Evolutionary conservation across 2,797 vertebrate species (phyloP).

Genomic region (Hyperoplus immaculatus): DNA sequence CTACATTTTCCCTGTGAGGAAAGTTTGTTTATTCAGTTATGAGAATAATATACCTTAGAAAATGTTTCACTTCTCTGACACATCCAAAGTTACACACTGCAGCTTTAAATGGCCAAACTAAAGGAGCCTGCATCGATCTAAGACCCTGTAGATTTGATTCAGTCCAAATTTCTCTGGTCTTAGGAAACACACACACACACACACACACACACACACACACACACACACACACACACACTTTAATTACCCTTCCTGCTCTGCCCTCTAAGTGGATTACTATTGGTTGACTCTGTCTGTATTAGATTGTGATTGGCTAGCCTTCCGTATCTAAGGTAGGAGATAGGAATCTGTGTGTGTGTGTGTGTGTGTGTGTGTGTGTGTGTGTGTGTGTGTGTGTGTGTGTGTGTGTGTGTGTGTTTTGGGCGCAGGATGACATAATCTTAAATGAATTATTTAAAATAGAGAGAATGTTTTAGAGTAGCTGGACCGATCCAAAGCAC

Average conservation of each 20-base stretch:
- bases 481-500: slow-evolving; percentile 45
- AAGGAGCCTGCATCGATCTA: no score
- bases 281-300: slow-evolving; percentile 64
- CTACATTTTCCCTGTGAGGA: no score
- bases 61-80: no score
- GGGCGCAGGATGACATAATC: slow-evolving; percentile 65
- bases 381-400: slow-evolving; percentile 11
- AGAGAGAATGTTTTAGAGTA: slow-evolving; percentile 51
- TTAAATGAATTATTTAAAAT: slow-evolving; percentile 68
- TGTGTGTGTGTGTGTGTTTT: background rate
- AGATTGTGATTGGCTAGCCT: slow-evolving; percentile 70
- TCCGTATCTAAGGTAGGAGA: slow-evolving; percentile 53
- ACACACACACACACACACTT: background rate
- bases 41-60: no score
- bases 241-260: slow-evolving; percentile 62
- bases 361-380: background rate
- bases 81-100: no score
- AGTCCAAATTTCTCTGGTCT: no score
- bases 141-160: no score
- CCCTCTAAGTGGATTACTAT: slow-evolving; percentile 72
- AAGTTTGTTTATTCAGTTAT: no score
- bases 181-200: no score
- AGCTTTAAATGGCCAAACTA: no score
- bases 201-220: no score
- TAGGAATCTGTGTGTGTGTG: slow-evolving; percentile 45